These are phyloP conservation scores for Gila orcuttii DNA, from an alignment of 2,113 vertebrate species.

Conservation along the genomic window DNA sequence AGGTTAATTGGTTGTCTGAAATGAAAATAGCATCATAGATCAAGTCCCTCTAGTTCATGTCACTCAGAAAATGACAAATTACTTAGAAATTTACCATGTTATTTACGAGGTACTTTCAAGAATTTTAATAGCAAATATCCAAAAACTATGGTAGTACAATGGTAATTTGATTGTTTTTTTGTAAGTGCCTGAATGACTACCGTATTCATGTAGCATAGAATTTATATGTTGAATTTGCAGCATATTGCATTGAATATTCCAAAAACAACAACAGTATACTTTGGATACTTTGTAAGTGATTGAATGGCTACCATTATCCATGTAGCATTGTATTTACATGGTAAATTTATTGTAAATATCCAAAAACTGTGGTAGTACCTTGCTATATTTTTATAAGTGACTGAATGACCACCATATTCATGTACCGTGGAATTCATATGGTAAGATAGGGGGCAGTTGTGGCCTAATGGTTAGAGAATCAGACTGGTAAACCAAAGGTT, in stretches of 20 bases:
- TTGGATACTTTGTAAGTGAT: too few relatives aligned
- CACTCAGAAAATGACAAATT: background rate
- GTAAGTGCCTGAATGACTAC: background rate
- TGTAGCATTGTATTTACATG: background rate
- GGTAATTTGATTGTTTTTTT: background rate
- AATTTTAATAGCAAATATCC: background rate
- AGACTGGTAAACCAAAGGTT: too few relatives aligned
- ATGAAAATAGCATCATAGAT: background rate
- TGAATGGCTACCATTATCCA: background rate
- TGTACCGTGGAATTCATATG: background rate
- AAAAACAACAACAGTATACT: too few relatives aligned
- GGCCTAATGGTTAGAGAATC: too few relatives aligned
- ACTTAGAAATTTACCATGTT: background rate
- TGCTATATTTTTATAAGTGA: background rate
- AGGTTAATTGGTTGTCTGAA: slow-evolving; percentile 2
- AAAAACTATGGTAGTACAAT: background rate
- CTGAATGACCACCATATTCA: background rate
- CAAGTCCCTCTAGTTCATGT: background rate
- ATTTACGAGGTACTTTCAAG: background rate
- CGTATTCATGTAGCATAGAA: background rate
- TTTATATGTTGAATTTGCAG: background rate
- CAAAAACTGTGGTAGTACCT: background rate
- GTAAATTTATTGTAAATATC: background rate
- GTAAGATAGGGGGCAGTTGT: background rate
- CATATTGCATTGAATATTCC: too few relatives aligned